Evolutionary conservation across 1,140 invertebrate genomes (phyloP).

Genomic region (Drosophila tsacasi): DNA sequence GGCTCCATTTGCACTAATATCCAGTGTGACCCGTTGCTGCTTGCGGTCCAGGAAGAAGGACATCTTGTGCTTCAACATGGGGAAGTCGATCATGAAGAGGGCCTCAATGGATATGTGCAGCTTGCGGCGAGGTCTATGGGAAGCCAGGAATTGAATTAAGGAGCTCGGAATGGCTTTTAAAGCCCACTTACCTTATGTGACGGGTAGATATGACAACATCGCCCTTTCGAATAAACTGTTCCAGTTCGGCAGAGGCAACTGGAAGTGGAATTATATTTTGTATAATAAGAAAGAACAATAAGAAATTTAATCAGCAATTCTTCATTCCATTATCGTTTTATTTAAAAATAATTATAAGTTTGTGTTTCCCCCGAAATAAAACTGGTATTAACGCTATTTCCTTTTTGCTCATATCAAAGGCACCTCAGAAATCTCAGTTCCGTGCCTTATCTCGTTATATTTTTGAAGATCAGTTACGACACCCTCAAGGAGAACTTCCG

Average conservation of each 20-base stretch:
- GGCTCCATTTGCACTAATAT: conserved; percentile 80
- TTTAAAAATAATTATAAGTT: background rate
- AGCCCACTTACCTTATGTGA: conserved; percentile 86
- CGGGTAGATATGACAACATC: conserved; percentile 88
- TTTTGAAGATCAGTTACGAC: conserved; percentile 8
- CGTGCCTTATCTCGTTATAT: conserved; percentile 17
- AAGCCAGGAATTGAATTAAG: background rate
- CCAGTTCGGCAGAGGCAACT: conserved; percentile 87
- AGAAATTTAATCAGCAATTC: background rate
- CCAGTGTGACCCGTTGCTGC: conserved; percentile 87
- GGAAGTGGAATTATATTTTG: conserved; percentile 6
- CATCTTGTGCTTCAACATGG: conserved; percentile 88
- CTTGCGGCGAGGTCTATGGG: conserved; percentile 85
- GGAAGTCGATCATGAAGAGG: conserved; percentile 89
- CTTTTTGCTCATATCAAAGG: too few relatives aligned
- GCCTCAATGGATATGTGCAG: conserved; percentile 87
- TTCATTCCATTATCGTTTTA: background rate
- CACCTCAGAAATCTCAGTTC: background rate
- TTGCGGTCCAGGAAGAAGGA: conserved; percentile 88
- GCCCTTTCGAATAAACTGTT: conserved; percentile 86
- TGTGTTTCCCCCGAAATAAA: background rate
- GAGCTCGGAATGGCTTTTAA: too few relatives aligned
- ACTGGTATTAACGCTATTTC: background rate
- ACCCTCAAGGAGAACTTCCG: conserved; percentile 58
- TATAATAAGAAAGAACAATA: background rate